Evolutionary conservation across 2,888 invertebrate genomes (phyloP).

Genomic region (Cheilosia urbana): DNA sequence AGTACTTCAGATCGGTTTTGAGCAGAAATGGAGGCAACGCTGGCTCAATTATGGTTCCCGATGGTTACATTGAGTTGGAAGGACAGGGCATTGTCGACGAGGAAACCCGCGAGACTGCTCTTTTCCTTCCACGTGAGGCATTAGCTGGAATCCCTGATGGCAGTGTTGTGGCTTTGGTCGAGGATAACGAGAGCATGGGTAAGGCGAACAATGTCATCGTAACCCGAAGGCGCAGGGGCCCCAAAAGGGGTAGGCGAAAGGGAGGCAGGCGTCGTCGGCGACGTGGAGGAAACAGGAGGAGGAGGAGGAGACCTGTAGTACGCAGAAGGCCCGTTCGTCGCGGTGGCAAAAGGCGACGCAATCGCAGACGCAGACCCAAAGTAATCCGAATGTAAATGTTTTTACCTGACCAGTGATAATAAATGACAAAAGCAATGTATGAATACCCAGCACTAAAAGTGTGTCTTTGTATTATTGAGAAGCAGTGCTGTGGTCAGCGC

Average conservation of each 20-base stretch:
- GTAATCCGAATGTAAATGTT: conserved; percentile 44
- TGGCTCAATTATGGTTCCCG: conserved; percentile 81
- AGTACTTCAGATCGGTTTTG: conserved; percentile 29
- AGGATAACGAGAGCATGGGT: conserved; percentile 77
- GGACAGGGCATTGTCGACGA: conserved; percentile 80
- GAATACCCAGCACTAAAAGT: not conserved
- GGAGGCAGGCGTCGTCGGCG: conserved; percentile 59
- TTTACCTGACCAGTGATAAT: conserved; percentile 11
- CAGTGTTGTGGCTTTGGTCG: conserved; percentile 80
- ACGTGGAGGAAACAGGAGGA: conserved; percentile 70
- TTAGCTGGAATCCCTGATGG: conserved; percentile 81
- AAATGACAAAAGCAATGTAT: conserved; percentile 8
- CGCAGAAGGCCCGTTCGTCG: conserved; percentile 50
- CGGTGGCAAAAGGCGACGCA: conserved; percentile 8
- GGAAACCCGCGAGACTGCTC: conserved; percentile 79
- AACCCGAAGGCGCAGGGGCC: conserved; percentile 78
- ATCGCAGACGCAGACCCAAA: conserved; percentile 34
- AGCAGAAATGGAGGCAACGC: conserved; percentile 77
- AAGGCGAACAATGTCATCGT: conserved; percentile 80
- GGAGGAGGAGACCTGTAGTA: conserved; percentile 75
- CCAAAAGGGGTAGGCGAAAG: conserved; percentile 21
- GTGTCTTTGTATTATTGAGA: not conserved
- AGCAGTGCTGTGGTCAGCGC: no score
- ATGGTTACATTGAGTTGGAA: conserved; percentile 80
- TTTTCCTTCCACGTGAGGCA: conserved; percentile 80